Base-by-base conservation (phyloP, 2,888 invertebrate species). In the Cantharis flavilabris region DNA sequence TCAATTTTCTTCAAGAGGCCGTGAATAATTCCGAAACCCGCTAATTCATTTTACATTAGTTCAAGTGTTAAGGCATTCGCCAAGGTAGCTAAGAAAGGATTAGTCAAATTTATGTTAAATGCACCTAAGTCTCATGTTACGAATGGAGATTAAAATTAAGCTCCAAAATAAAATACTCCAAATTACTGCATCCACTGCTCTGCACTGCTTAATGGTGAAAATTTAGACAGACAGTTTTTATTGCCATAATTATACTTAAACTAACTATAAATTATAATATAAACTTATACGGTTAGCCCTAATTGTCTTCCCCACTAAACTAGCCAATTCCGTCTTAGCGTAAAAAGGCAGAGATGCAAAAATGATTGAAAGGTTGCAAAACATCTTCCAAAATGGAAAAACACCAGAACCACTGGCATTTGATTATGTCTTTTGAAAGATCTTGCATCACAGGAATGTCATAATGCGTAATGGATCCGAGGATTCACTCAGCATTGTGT, bases 91-190 rank as follows among this genome's bases (percentile, higher is more conserved):
- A 72, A 76, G 72, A 67, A 72, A 14, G 72, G 76, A 76, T 76
- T 76, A 76, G 76, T 76, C 76, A 76, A 76, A 76, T 76, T 76
- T 76, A 76, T 76, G 76, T 72, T 71, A 76, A 76, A 76, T 72
- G 72, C 76, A 76, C 76, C 72, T 76, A 72, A 67, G 62, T 62
- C 67, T 28, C 70, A 26, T 69, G 69, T 71, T 71, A 71, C 70
- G 75, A 70, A 71, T 62, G 62, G 75, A 64, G 75, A 70, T 75
- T 75, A 75, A 64, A 75, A 49, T 70, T 71, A 75, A 75, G 75
- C 71, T 49, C 70, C 23, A 67, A 75, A 75, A 63, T 75, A 65
- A 73, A 75, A 75, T 64, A 70, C 70, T 70, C 26, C 13, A 75
- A 71, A 67, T 26, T 67, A 14, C 49, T 49, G 49, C 49, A 49